phyloP scores from a whole-genome alignment of 2,888 invertebrate species.

The Drosophila affinis region DNA sequence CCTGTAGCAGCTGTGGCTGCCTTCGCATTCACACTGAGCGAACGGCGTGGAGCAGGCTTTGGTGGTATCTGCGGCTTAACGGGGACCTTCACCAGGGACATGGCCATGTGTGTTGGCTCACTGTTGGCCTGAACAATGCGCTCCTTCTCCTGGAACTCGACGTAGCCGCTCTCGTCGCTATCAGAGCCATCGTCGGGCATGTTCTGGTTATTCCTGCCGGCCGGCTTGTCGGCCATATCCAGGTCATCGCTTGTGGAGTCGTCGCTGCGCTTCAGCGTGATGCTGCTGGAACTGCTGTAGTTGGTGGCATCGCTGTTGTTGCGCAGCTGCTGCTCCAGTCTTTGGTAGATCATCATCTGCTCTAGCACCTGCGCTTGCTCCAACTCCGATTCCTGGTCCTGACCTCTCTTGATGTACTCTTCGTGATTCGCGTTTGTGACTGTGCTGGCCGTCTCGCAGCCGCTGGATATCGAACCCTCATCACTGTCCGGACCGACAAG shows the following conservation, averaged over 20 bases:
- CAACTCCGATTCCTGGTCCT: slow-evolving; percentile 30
- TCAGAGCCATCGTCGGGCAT: slow-evolving; percentile 85
- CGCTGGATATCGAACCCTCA: slow-evolving; percentile 91
- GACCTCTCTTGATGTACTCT: slow-evolving; percentile 78
- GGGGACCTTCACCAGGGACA: slow-evolving; percentile 40
- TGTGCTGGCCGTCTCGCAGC: slow-evolving; percentile 91
- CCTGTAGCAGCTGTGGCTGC: slow-evolving; percentile 8
- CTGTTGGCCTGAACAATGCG: slow-evolving; percentile 13
- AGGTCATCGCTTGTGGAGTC: slow-evolving; percentile 63
- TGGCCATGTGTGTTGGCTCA: slow-evolving; percentile 5
- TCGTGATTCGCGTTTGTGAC: slow-evolving; percentile 85
- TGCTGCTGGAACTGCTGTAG: slow-evolving; percentile 81
- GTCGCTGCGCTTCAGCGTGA: slow-evolving; percentile 75
- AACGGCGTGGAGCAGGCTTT: slow-evolving; percentile 77
- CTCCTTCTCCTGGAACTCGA: slow-evolving; percentile 87
- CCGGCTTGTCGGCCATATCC: slow-evolving; percentile 25
- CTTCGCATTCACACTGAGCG: slow-evolving; percentile 49
- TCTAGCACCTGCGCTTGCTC: slow-evolving; percentile 68
- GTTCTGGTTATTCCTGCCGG: slow-evolving; percentile 21
- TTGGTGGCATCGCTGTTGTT: slow-evolving; percentile 79
- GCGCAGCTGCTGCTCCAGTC: slow-evolving; percentile 72
- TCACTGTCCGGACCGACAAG: slow-evolving; percentile 86
- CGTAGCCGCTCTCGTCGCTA: slow-evolving; percentile 96
- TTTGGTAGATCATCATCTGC: slow-evolving; percentile 70
- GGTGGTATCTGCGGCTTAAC: slow-evolving; percentile 71